Evolutionary conservation across 2,888 invertebrate genomes (phyloP).

Genomic region (Cantharis lateralis): DNA sequence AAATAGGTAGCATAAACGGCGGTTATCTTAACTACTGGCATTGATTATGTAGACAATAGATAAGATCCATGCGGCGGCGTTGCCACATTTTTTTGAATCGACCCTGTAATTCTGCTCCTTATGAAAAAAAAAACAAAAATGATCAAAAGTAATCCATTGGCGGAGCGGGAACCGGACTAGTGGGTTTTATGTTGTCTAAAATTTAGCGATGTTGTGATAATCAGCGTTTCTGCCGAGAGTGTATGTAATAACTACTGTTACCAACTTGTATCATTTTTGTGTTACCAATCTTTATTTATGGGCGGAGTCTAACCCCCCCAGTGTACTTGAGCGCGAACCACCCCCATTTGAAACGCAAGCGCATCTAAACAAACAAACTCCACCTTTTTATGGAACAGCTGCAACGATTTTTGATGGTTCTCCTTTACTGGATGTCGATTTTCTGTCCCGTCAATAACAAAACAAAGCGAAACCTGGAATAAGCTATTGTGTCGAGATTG

Average conservation of each 20-base stretch:
- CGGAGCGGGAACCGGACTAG: neutral
- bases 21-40: neutral
- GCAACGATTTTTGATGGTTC: constrained; percentile 49
- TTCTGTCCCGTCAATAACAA: constrained; percentile 45
- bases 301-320: constrained; percentile 23
- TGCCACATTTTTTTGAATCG: no score
- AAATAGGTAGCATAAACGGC: neutral
- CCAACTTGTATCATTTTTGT: constrained; percentile 13
- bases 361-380: constrained; percentile 33
- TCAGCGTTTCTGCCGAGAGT: neutral
- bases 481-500: constrained; percentile 33
- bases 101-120: no score
- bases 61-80: no score
- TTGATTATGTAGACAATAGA: neutral
- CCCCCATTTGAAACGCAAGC: constrained; percentile 36
- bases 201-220: neutral
- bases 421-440: constrained; percentile 26
- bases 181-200: no score
- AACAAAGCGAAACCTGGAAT: constrained; percentile 38
- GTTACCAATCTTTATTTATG: constrained; percentile 14
- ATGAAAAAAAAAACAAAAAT: no score
- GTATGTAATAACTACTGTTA: neutral
- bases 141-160: no score
- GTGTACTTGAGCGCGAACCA: constrained; percentile 29
- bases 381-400: constrained; percentile 44